Evolutionary conservation across 2,797 vertebrate genomes (phyloP), one percentile per base, ranked within the genome.

Genomic region (Tympanoctomys barrerae): DNA sequence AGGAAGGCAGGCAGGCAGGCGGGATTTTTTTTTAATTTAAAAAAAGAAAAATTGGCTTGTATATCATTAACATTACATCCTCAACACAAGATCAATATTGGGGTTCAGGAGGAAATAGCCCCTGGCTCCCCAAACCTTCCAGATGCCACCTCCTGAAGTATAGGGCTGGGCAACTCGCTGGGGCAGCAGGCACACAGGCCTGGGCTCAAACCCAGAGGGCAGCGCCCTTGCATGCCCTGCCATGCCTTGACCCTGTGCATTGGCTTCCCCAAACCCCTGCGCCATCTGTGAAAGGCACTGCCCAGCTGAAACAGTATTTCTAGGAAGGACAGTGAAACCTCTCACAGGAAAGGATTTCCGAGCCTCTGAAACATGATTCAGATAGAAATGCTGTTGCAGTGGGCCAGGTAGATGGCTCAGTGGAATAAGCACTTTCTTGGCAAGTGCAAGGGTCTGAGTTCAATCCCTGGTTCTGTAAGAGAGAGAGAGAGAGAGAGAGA

Each of bases 41-140:
- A 46, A 91, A 89, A 87, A 61, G 9, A 46, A 91, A 89, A 86
- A 88, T 82, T 52, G 5, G 18, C n/a, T 59, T 82, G 19, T 31
- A 18, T 7, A 31, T 52, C 79, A 57, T 39, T 71, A 82, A 54
- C 8, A 14, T 1, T 49, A 18, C 68, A 81, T 68, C 4, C 11
- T 18, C 16, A 75, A 73, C 49, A 11, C 14, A 33, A 92, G 42
- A 49, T 46, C 59, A 18, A 57, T 28, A 39, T 31, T 57, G 24
- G 28, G 9, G 49, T 81, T 73, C 16, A 75, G 39, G 36, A 13
- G 70, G 31, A 85, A 46, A 80, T 77, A 57, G 5, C 36, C 18
- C 21, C 28, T 57, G 26, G 70, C 2, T 2, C 61, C 54, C 12
- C 26, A 26, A 22, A 83, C 14, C 54, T 79, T 86, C 82, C 86